Evolutionary conservation across 2,797 vertebrate genomes (phyloP), one percentile per base, ranked within the genome.

Genomic region (Glyptemys insculpta): DNA sequence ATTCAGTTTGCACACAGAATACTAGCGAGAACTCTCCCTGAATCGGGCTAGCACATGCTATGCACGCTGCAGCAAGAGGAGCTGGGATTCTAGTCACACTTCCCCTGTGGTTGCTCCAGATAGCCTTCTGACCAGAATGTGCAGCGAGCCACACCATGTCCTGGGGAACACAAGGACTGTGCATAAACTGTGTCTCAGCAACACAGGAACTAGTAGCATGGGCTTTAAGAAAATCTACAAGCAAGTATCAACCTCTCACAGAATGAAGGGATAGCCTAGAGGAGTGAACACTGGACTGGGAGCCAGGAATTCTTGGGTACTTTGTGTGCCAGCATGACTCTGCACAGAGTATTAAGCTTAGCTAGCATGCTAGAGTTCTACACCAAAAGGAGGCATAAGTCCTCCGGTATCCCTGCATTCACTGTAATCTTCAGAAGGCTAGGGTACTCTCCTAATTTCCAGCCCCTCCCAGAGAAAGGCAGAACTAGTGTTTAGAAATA

Each of bases 121-220:
- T 29, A 52, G 12, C 57, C 83, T 94, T 93, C 86, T 21, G 4
- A 89, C 37, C 25, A 96, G 89, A 94, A 92, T 91, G 90, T 76
- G 94, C 93, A 91, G 88, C 41, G 62, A 93, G 87, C 90, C 91
- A 80, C 27, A 90, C 52, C 44, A 88, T 44, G 86, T 87, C 89
- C 94, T 94, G 85, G 4, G 76, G 83, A 94, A 86, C 91, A 92
- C 74, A 90, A 92, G 96, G 88, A 86, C 86, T 92, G 89, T 86
- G 95, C 89, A 86, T 23, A 62, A 92, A 89, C 86, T 54, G 94
- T 95, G 91, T 94, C 96, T 96, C 95, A 95, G 96, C 96, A 96
- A 97, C 94, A 92, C 92, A 88, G 0, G 6, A 85, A 91, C 91
- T 87, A 92, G 83, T 10, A 93, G 94, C 6, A 0, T 29, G 94